Evolutionary conservation across 2,797 vertebrate genomes (phyloP).

Genomic region (Pristis pectinata): DNA sequence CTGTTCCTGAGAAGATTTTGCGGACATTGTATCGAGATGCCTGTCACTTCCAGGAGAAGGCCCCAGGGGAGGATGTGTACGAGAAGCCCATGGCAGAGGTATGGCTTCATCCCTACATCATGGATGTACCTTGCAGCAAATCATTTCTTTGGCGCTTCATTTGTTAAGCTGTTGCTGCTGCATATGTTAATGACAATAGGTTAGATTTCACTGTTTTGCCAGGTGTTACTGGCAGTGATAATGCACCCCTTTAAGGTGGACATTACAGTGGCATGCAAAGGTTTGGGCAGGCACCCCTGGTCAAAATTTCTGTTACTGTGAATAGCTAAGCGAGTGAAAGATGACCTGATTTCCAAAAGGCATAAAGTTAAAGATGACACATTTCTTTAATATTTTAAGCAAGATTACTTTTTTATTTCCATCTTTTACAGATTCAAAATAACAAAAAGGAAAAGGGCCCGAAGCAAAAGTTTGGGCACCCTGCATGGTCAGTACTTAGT

Average conservation of each 20-base stretch:
- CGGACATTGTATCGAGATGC: conserved; percentile 81
- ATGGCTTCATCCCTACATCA: conserved; percentile 37
- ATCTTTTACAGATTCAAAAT: too few relatives aligned
- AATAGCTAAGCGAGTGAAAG: too few relatives aligned
- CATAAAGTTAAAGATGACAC: too few relatives aligned
- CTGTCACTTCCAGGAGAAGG: conserved; percentile 57
- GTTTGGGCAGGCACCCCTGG: too few relatives aligned
- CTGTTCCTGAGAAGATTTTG: conserved; percentile 68
- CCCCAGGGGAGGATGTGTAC: conserved; percentile 72
- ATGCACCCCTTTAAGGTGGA: not conserved
- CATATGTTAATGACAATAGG: not conserved
- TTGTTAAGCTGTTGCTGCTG: not conserved
- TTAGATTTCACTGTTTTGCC: not conserved
- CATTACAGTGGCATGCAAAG: too few relatives aligned
- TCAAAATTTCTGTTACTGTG: too few relatives aligned
- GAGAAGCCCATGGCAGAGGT: conserved; percentile 89
- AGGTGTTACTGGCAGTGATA: not conserved
- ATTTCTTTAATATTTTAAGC: too few relatives aligned
- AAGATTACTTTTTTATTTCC: too few relatives aligned
- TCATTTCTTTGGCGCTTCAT: not conserved
- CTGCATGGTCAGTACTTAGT: too few relatives aligned
- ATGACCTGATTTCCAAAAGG: too few relatives aligned
- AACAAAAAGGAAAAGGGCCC: too few relatives aligned
- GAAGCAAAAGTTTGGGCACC: too few relatives aligned
- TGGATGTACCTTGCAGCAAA: not conserved